Evolutionary conservation across 2,113 vertebrate genomes (phyloP), one percentile per base, ranked within the genome.

Genomic region (Apteryx owenii): DNA sequence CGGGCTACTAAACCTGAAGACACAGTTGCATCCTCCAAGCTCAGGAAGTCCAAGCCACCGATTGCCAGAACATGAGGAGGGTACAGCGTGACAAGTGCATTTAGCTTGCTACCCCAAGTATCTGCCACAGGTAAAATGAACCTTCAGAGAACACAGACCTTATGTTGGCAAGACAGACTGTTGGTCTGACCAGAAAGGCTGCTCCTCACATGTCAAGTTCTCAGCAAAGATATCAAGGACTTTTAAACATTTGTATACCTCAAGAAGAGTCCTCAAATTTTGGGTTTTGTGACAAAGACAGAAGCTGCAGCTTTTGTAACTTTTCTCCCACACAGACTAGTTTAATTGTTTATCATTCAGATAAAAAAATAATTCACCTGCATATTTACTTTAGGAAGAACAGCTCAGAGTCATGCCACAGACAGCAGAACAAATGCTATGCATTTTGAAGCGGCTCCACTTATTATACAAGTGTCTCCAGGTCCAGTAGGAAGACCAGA

Each of bases 61-160:
- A n/a, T 16, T 58, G 21, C 2, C 60, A 87, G 50, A 25, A 50
- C 12, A 56, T 29, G 56, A n/a, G 42, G 64, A 60, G 23, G 58
- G 5, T 20, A 18, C 18, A 40, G 18, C 2, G 2, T 17, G 4
- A 20, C 1, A 1, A 5, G 44, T 42, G 44, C 0, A 0, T 28
- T 73, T 36, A 73, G 31, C 62, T 73, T 2, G 2, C 68, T 73
- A 2, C 33, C 31, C 48, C 72, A 84, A 53, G 42, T 17, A 51
- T 3, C 31, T 65, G 40, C 13, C 31, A 31, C 3, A 5, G 11
- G 72, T 25, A 65, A 81, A 89, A 31, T 28, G 53, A 70, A 65
- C 44, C 25, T 78, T 66, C 60, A 78, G 62, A 96, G n/a, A 88
- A 72, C 33, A 26, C 5, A 33, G 36, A 80, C 3, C 7, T 76